Conservation (phyloP, 2,797 vertebrate species). For the Lutjanus campechanus region DNA sequence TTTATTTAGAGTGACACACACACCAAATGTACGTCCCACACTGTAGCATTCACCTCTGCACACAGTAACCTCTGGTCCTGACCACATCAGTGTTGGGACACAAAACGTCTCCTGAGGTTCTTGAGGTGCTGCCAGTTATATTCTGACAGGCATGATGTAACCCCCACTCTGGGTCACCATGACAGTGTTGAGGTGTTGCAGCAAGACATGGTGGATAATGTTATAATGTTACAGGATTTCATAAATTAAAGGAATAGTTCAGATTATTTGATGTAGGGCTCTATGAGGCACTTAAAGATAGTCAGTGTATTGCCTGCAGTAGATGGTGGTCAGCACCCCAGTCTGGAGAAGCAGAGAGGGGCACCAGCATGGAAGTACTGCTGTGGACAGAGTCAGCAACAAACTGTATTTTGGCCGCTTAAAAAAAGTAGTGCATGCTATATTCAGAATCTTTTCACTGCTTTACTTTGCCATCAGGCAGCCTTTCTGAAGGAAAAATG, state of each 20-base stretch:
- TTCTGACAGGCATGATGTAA: conserved; percentile 67
- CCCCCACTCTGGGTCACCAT: conserved; percentile 35
- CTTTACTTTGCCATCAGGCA: too few species aligned
- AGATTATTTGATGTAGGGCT: too few species aligned
- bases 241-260: conserved; percentile 5
- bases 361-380: too few species aligned
- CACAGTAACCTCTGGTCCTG: conserved; percentile 61
- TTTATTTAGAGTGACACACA: conserved; percentile 45
- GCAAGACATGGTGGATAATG: conserved; percentile 19
- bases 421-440: too few species aligned
- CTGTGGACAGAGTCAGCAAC: too few species aligned
- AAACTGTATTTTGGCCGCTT: too few species aligned
- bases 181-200: conserved; percentile 45
- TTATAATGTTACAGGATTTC: conserved; percentile 24
- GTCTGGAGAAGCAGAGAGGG: too few species aligned
- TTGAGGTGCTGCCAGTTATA: conserved; percentile 46
- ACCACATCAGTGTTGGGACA: conserved; percentile 49
- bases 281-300: too few species aligned
- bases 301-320: too few species aligned
- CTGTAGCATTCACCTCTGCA: conserved; percentile 48
- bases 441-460: too few species aligned
- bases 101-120: conserved; percentile 52
- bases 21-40: conserved; percentile 36
- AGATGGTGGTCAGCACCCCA: too few species aligned
- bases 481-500: too few species aligned